Base-by-base conservation (phyloP, 92 coral and sea anemone species). In the Zoanthus sociatus region DNA sequence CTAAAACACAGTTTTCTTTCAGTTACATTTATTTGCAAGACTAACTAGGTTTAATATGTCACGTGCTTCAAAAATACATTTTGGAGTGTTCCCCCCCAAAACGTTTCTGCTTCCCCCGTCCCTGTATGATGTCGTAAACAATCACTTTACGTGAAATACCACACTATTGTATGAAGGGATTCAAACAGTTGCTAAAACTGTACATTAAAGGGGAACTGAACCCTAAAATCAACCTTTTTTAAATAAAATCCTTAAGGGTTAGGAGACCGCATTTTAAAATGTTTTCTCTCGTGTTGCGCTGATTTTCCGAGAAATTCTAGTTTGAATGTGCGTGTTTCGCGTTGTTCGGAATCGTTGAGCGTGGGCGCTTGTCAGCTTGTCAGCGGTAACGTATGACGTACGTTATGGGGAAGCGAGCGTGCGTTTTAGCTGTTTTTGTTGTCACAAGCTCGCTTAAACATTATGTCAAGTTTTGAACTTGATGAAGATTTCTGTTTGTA, bases 331-430 rank as follows among this genome's bases (percentile, higher is more conserved):
- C 4, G 77, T 42, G 15, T 72, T 72, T 72, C 48, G 7, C 3
- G 77, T 10, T 0, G 51, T 72, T 45, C 5, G 55, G 79, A 33
- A 61, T 77, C 69, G 31, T 77, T 51, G 83, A 55, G 51, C 83
- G 48, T 77, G 83, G 83, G 69, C 83, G 83, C 83, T 55, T 54
- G 68, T 51, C 68, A 51, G 18, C 68, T 77, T 77, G 83, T 77
- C 83, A 77, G 83, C 73, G 73, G 73, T 72, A 72, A 32, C 48
- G 50, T 72, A 54, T 32, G 77, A 33, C 79, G 45, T 69, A 69
- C 46, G 73, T 69, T 69, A 26, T 56, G 83, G 83, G 83, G 83
- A 77, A 77, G 83, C 68, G 50, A 26, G 50, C 68, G 70, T 12
- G 69, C 33, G 48, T 21, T 77, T 77, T 69, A 5, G 21, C 8